These are phyloP conservation scores for Aphelenchoides bicaudatus DNA, from an alignment of 2,888 invertebrate genomes.

Conservation along the genomic window DNA sequence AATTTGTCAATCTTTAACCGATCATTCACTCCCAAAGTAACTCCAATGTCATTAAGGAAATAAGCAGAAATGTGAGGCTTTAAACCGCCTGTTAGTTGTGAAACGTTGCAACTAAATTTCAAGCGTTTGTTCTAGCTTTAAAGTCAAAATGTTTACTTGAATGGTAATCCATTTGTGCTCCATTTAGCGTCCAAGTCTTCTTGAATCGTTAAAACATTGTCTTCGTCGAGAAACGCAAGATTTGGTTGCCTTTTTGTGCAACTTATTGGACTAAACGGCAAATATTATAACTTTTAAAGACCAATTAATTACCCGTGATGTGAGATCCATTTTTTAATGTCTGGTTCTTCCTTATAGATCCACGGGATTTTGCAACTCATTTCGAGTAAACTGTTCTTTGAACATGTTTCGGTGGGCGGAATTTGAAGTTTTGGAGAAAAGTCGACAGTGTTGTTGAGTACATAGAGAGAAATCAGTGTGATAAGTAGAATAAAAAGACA, in stretches of 20 bases:
- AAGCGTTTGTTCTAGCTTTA: too few species aligned
- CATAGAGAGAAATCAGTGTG: too few species aligned
- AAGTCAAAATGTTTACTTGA: slow-evolving; percentile 28
- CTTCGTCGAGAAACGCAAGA: slow-evolving; percentile 26
- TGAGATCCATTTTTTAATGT: background rate
- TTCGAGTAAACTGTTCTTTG: background rate
- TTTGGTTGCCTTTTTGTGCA: slow-evolving; percentile 29
- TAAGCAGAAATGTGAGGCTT: slow-evolving; percentile 11
- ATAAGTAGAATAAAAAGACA: too few species aligned
- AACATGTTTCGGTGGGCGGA: background rate
- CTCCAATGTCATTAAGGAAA: background rate
- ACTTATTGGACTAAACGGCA: slow-evolving; percentile 21
- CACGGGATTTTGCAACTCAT: background rate
- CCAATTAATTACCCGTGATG: too few species aligned
- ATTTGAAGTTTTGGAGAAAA: too few species aligned
- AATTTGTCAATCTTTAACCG: slow-evolving; percentile 18
- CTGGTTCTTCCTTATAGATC: background rate
- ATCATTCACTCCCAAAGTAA: slow-evolving; percentile 9
- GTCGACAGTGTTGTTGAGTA: too few species aligned
- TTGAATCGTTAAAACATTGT: slow-evolving; percentile 26
- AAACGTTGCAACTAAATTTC: slow-evolving; percentile 12
- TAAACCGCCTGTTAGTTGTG: background rate
- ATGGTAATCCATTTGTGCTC: slow-evolving; percentile 16
- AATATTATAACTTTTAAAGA: background rate
- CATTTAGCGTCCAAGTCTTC: slow-evolving; percentile 28